These are phyloP conservation scores for Dryobates pubescens DNA, from an alignment of 2,797 vertebrate species.

Conservation along the genomic window DNA sequence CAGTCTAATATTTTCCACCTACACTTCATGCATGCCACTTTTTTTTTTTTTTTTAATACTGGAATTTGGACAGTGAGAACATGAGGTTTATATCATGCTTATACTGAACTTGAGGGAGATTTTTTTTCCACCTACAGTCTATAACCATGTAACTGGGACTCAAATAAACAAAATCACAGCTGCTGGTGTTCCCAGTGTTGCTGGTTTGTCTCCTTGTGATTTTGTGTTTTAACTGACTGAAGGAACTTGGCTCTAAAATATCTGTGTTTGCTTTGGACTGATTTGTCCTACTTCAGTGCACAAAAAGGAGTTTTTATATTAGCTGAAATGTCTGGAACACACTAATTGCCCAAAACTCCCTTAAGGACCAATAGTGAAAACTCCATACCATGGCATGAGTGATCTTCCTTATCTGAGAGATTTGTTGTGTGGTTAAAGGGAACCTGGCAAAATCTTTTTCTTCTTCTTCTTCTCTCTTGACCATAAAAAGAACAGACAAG, in stretches of 20 bases:
- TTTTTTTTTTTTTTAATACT: not conserved
- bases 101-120: not conserved
- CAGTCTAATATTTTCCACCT: not conserved
- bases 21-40: not conserved
- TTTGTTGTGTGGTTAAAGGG: not conserved
- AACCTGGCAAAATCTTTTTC: too few relatives aligned
- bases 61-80: not conserved
- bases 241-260: not conserved
- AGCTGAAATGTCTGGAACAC: not conserved
- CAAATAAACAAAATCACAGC: not conserved
- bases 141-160: not conserved
- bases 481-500: not conserved
- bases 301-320: not conserved
- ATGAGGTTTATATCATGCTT: not conserved
- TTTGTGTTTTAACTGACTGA: not conserved
- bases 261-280: not conserved
- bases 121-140: not conserved
- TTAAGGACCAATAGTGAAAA: not conserved
- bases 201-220: not conserved
- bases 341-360: not conserved
- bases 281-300: not conserved
- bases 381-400: not conserved
- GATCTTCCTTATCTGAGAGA: not conserved
- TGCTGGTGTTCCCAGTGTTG: rapidly evolving
- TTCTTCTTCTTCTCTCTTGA: not conserved